phyloP scores from a whole-genome alignment of 2,797 vertebrate species.

The Paedocypris micromegethes region DNA sequence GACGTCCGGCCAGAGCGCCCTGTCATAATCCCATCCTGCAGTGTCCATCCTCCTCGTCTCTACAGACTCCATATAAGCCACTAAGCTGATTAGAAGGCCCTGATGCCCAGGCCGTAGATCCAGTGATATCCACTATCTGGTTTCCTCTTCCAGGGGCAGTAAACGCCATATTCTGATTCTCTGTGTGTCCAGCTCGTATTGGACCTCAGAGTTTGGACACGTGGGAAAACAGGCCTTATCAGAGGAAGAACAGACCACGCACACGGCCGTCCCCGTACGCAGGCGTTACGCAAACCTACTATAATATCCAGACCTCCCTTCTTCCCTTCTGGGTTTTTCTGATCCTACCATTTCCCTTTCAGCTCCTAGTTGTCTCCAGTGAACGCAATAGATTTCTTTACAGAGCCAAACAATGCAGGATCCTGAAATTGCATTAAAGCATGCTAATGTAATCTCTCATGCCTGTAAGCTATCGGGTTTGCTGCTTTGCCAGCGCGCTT shows the following conservation, averaged over 20 bases:
- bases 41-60: constrained; percentile 10
- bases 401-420: constrained; percentile 38
- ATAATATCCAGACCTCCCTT: constrained; percentile 18
- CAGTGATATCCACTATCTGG: constrained; percentile 2
- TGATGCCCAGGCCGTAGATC: constrained; percentile 4
- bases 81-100: constrained; percentile 24
- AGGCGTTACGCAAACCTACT: constrained; percentile 9
- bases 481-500: constrained; percentile 29
- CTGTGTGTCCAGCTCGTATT: constrained; percentile 41
- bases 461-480: constrained; percentile 24
- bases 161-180: constrained; percentile 19
- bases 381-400: constrained; percentile 43
- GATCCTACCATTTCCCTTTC: constrained; percentile 1
- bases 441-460: constrained; percentile 39
- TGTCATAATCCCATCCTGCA: constrained; percentile 5
- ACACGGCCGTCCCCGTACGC: constrained; percentile 1
- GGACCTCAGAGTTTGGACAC: constrained; percentile 18
- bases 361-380: constrained; percentile 33
- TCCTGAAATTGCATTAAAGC: constrained; percentile 43
- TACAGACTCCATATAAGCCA: constrained; percentile 20
- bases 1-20: background rate
- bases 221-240: constrained; percentile 39
- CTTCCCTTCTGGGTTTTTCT: background rate
- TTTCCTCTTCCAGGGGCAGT: constrained; percentile 5
- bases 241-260: constrained; percentile 23